Base-by-base conservation (phyloP, 2,113 vertebrate species). In the Callaeas wilsoni region DNA sequence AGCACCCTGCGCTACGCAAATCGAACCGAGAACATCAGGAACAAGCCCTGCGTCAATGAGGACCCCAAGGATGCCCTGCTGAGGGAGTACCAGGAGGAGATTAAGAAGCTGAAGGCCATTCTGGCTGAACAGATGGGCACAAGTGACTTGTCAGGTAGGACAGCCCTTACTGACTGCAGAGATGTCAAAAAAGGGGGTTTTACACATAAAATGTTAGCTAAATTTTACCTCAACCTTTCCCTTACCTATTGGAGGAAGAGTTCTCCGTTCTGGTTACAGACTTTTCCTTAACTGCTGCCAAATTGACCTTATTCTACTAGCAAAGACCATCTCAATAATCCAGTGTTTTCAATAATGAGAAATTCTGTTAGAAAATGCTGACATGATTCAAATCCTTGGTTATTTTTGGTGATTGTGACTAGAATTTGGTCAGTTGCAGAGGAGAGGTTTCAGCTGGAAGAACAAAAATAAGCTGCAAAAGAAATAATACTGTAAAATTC, bases 31-130 rank as follows among this genome's bases (percentile, higher is more conserved):
- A 99, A 97, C 97, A 99, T 99, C 97, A 98, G 98, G 97, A 99
- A 99, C 97, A 98, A 98, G 32, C 99, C 99, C 3, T 96, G 96
- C 20, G 97, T 99, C 97, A 99, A 99, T 0, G 98, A 99, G 94
- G 99, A 99, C 95, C 99, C 99, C 67, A 99, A 99, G 95, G 99
- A 99, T 5, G 98, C 99, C 65, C 97, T 99, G 67, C 98, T 99
- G 65, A 97, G 98, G 37, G 97, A 99, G 93, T 99, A 99, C 94
- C 98, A 98, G 95, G 98, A 99, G 89, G 99, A 99, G 96, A 99
- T 99, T 94, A 98, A 98, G 96, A 98, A 97, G 55, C 74, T 99
- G 50, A 98, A 97, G 57, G 97, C 97, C 4, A 96, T 99, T 50
- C 89, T 99, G 89, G 97, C 98, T 12, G 98, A 98, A 41, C 98